Conservation (phyloP, 35 echinoderm and acorn worm genomes). For the Lytechinus pictus region DNA sequence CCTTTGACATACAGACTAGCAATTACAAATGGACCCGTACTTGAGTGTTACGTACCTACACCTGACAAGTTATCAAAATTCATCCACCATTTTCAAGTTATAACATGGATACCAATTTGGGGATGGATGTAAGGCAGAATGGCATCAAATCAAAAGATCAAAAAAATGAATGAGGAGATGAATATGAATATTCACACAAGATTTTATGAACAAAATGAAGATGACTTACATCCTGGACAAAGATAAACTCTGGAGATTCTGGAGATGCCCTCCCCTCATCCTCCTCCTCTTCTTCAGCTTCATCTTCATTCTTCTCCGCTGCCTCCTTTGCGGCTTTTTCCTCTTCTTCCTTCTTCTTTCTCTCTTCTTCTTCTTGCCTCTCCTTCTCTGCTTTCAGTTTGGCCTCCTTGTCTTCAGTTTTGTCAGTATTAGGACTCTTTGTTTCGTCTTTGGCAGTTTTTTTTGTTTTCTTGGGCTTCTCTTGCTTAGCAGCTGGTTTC, state of each 20-base stretch:
- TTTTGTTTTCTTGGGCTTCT: constrained; percentile 60
- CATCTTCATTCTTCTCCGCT: not conserved
- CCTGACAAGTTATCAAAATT: no score
- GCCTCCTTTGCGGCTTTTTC: constrained; percentile 37
- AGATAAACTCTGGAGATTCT: constrained; percentile 84
- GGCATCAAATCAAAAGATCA: no score
- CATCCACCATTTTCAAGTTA: no score
- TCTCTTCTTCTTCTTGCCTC: constrained; percentile 43
- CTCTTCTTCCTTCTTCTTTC: constrained; percentile 42
- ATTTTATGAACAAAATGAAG: not conserved
- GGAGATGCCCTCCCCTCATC: constrained; percentile 40
- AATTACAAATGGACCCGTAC: no score
- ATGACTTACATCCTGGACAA: constrained; percentile 83
- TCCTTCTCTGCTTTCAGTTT: not conserved
- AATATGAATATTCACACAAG: not conserved
- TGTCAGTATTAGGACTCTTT: not conserved
- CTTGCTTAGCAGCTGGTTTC: constrained; percentile 37
- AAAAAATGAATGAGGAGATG: not conserved
- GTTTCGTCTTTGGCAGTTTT: constrained; percentile 30
- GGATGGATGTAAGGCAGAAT: no score
- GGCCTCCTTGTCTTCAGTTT: not conserved
- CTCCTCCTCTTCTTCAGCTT: constrained; percentile 54
- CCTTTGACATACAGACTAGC: no score
- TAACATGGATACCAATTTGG: no score
- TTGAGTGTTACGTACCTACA: no score